Base-by-base conservation (phyloP, 2,113 vertebrate species). In the Nerophis ophidion region DNA sequence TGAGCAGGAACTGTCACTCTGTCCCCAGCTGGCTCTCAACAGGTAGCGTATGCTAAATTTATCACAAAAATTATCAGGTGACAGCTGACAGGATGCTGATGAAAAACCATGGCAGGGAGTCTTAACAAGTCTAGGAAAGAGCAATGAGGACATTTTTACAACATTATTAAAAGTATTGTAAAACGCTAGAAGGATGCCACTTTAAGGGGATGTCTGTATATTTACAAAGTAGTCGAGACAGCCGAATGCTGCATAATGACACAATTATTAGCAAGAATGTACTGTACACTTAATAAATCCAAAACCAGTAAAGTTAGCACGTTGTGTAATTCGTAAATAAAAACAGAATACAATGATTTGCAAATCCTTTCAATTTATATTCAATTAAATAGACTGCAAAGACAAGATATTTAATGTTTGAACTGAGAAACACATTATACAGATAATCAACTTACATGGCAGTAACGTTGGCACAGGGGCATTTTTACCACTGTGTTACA, bases 191-290 rank as follows among this genome's bases (percentile, higher is more conserved):
- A 36, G 12, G 6, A n/a, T n/a, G 16, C 40, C 45, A 6, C 11
- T 16, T 44, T 26, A 14, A 59, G n/a, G 53, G n/a, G 2, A 13
- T 48, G n/a, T 63, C 35, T 42, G 15, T 38, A 38, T 38, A 33
- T 67, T 52, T 13, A 38, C 14, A 57, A 38, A 52, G 3, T 48
- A 50, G 19, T 59, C 35, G 35, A 54, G 16, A 52, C 64, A 44
- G 45, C 56, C 44, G 53, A 65, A 62, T 69, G 56, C 49, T 59
- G 36, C 57, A 53, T 72, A 69, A 80, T 69, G 60, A 60, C 65
- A 65, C 26, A 36, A 53, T 66, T 53, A 72, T 68, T 71, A 60
- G 47, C 61, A 49, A 45, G 44, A 51, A 40, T 79, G 63, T 48
- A 54, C n/a, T 61, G 26, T 26, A 26, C 26, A 26, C 26, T 26